Evolutionary conservation across 2,888 invertebrate species (phyloP).

Genomic region (Stenolophus ochropezus): DNA sequence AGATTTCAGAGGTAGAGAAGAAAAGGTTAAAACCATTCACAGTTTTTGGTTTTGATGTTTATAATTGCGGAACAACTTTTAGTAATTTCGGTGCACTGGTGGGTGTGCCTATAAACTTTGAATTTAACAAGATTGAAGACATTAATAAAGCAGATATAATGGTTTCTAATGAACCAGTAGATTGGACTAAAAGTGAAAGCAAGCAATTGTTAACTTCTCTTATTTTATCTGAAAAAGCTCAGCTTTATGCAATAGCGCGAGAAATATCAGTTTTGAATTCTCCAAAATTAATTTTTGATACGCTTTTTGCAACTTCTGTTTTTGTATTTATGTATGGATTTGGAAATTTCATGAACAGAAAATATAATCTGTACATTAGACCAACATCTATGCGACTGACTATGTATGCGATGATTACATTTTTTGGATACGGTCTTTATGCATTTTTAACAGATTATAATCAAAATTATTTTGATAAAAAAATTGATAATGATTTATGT

Average conservation of each 20-base stretch:
- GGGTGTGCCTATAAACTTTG: slow-evolving; percentile 85
- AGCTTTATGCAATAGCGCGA: slow-evolving; percentile 86
- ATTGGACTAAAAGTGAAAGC: slow-evolving; percentile 80
- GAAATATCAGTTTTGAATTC: slow-evolving; percentile 81
- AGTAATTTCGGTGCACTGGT: slow-evolving; percentile 79
- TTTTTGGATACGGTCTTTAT: slow-evolving; percentile 78
- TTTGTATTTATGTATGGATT: slow-evolving; percentile 75
- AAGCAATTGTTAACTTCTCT: slow-evolving; percentile 80
- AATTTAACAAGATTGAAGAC: slow-evolving; percentile 75
- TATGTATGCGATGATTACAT: slow-evolving; percentile 76
- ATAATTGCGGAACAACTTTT: slow-evolving; percentile 78
- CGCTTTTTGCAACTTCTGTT: slow-evolving; percentile 74
- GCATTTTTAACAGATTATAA: slow-evolving; percentile 80
- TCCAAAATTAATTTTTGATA: slow-evolving; percentile 77
- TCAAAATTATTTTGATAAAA: slow-evolving; percentile 78
- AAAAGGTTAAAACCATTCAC: slow-evolving; percentile 80
- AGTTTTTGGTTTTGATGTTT: slow-evolving; percentile 83
- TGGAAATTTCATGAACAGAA: slow-evolving; percentile 75
- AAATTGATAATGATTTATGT: slow-evolving; percentile 79
- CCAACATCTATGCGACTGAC: slow-evolving; percentile 73
- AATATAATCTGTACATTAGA: slow-evolving; percentile 75
- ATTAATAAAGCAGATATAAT: slow-evolving; percentile 78
- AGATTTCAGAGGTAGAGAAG: slow-evolving; percentile 73
- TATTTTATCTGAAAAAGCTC: slow-evolving; percentile 84
- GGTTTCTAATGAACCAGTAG: slow-evolving; percentile 77